phyloP scores from a whole-genome alignment of 2,113 vertebrate genomes.

The Drymodes brunneopygia region DNA sequence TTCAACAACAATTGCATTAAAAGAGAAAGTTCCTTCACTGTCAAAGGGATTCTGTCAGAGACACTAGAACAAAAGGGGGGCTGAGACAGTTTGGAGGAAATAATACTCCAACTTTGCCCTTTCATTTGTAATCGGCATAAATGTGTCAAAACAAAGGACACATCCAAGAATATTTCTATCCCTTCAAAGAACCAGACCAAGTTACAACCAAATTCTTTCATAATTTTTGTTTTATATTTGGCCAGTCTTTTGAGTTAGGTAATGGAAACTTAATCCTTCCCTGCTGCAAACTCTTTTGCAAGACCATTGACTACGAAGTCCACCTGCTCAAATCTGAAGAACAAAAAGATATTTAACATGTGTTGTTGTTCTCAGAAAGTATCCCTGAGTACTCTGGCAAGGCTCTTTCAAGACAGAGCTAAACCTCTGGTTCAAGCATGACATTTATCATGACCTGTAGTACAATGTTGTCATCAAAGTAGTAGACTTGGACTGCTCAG shows the following conservation, averaged over 20 bases:
- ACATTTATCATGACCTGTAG: background rate
- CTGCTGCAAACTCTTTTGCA: slow-evolving; percentile 37
- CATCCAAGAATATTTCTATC: slow-evolving; percentile 51
- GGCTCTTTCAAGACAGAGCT: background rate
- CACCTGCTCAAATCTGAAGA: slow-evolving; percentile 1
- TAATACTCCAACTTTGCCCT: background rate
- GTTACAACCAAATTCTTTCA: slow-evolving; percentile 19
- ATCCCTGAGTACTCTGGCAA: background rate
- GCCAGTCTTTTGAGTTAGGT: slow-evolving; percentile 57
- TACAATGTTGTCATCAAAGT: background rate
- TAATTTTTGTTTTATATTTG: slow-evolving; percentile 34
- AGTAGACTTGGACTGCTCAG: background rate
- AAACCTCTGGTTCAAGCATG: background rate
- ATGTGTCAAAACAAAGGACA: slow-evolving; percentile 37
- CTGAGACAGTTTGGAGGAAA: background rate
- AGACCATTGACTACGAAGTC: background rate
- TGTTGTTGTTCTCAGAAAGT: background rate
- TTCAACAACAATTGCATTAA: background rate
- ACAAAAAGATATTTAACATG: background rate
- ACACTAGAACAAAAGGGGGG: background rate
- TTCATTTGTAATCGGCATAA: background rate
- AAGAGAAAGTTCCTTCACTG: background rate
- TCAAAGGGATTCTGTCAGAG: background rate
- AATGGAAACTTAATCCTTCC: slow-evolving; percentile 60
- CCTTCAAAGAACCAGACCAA: slow-evolving; percentile 30